Evolutionary conservation across 92 coral and sea anemone genomes (phyloP).

Genomic region (Bergia sp.): DNA sequence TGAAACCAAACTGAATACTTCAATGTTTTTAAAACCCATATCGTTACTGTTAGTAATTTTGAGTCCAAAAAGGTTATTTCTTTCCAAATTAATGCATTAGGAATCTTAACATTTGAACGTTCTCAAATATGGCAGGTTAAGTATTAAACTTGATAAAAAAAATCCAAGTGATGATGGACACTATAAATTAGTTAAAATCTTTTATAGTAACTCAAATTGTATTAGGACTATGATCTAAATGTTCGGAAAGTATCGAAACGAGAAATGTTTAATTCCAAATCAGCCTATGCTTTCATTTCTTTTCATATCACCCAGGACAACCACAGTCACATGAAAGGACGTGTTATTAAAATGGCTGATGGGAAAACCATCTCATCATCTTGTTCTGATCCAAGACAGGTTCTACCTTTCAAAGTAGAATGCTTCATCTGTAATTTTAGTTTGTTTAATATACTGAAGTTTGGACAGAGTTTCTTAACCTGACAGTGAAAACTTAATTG

Average conservation of each 20-base stretch:
- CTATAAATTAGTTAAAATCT: background rate
- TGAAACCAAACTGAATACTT: background rate
- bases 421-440: background rate
- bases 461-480: background rate
- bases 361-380: background rate
- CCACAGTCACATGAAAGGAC: background rate
- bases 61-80: background rate
- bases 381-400: background rate
- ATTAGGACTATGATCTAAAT: background rate
- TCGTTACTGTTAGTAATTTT: background rate
- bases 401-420: background rate
- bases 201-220: background rate
- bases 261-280: background rate
- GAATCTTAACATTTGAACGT: background rate
- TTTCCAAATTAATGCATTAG: background rate
- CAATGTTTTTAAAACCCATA: background rate
- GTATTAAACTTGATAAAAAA: background rate
- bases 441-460: background rate
- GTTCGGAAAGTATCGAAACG: background rate
- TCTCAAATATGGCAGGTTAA: background rate
- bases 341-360: background rate
- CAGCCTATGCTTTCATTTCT: background rate
- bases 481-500: background rate
- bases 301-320: background rate
- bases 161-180: background rate